These are phyloP conservation scores for Pocillopora damicornis DNA, from an alignment of 64 coral and sea anemone genomes.

Conservation along the genomic window DNA sequence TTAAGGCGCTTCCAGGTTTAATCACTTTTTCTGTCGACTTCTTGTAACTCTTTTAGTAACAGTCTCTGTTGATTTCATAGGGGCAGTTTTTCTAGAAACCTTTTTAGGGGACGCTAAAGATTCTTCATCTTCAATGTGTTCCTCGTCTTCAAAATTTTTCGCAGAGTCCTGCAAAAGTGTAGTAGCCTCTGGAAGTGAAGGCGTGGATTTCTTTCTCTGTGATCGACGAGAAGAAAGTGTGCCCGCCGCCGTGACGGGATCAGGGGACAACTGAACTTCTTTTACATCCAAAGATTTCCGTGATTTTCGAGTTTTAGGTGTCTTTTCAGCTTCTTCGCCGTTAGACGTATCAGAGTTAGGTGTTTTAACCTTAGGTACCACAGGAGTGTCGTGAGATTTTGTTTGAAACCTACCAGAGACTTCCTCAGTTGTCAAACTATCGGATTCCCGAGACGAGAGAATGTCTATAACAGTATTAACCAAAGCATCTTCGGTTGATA, in stretches of 20 bases:
- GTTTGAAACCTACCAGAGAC: background rate
- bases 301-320: background rate
- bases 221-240: background rate
- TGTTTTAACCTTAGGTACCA: background rate
- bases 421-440: background rate
- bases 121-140: background rate
- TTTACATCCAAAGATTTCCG: background rate
- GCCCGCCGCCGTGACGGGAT: background rate
- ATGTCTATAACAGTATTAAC: background rate
- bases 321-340: background rate
- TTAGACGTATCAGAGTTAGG: background rate
- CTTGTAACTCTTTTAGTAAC: constrained; percentile 42
- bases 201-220: background rate
- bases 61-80: background rate
- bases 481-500: background rate
- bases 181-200: background rate
- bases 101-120: background rate
- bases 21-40: constrained; percentile 20
- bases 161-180: background rate
- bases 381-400: background rate
- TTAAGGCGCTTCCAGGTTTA: background rate
- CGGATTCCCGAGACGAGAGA: background rate
- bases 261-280: background rate
- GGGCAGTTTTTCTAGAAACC: background rate
- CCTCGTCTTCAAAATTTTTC: background rate